These are phyloP conservation scores for Oxytorus armatus DNA, from an alignment of 2,888 invertebrate species.

Conservation along the genomic window DNA sequence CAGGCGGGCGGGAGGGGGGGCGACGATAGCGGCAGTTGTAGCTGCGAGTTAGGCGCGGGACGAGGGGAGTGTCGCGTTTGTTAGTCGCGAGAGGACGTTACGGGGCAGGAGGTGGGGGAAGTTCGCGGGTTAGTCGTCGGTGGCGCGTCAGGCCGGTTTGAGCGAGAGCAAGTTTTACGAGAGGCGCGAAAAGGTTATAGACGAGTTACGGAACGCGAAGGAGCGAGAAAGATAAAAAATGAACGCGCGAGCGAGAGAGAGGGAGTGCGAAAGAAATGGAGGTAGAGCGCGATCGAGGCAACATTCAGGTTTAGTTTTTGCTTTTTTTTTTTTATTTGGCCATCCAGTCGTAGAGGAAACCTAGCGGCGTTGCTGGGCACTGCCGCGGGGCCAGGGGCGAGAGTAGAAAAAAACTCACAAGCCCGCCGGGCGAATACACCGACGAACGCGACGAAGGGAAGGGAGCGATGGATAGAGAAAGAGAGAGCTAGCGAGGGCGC, in stretches of 20 bases:
- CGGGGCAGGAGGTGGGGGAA: slow-evolving; percentile 38
- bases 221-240: not conserved
- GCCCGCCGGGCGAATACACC: slow-evolving; percentile 42
- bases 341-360: slow-evolving; percentile 75
- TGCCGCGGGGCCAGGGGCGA: slow-evolving; percentile 54
- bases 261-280: not conserved
- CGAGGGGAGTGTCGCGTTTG: slow-evolving; percentile 64
- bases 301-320: not conserved
- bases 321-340: slow-evolving; percentile 74
- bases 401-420: slow-evolving; percentile 41
- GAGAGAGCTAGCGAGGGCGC: slow-evolving; percentile 67
- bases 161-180: slow-evolving; percentile 10
- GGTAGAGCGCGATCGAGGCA: slow-evolving; percentile 6
- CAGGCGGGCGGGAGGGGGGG: slow-evolving; percentile 60
- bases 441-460: slow-evolving; percentile 6
- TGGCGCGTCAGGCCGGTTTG: slow-evolving; percentile 50
- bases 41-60: slow-evolving; percentile 53
- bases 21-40: slow-evolving; percentile 37
- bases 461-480: slow-evolving; percentile 18
- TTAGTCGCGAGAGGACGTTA: slow-evolving; percentile 34
- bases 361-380: slow-evolving; percentile 69
- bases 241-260: not conserved
- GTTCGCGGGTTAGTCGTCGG: slow-evolving; percentile 63
- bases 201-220: slow-evolving; percentile 2
- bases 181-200: slow-evolving; percentile 29